Evolutionary conservation across 2,113 vertebrate species (phyloP), one percentile per base, ranked within the genome.

Genomic region (Rhabdomys dilectus): DNA sequence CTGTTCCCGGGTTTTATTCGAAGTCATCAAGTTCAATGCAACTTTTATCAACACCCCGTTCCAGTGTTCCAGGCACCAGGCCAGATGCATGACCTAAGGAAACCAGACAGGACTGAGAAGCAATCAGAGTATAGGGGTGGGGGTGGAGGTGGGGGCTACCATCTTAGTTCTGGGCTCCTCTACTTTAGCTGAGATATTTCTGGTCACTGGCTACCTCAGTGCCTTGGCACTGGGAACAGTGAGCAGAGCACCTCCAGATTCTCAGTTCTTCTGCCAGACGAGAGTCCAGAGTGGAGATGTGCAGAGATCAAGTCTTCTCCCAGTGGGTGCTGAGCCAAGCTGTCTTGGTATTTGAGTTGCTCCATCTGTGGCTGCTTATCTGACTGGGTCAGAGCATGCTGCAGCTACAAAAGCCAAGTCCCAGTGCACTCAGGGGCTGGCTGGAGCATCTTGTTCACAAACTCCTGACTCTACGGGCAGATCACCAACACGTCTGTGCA

Each of bases 331-430:
- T 0, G 16, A 82, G 97, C 86, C 94, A 85, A 24, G 15, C 19
- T 13, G 48, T 85, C 91, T 96, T 0, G 9, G 80, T 42, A 26
- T 92, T 64, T 85, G 85, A 75, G 66, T 62, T 64, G 60, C 96
- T 96, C 94, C 85, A 85, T 89, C 84, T 62, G 85, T 22, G 60
- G 88, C 45, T n/a, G 1, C 53, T 93, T 70, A 73, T 88, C 86
- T 89, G 45, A 22, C 80, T 48, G 77, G 87, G 73, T 73, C 26
- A 91, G 66, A 95, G 94, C 15, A 5, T 0, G 15, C 31, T 24
- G 85, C 36, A 13, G 4, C 7, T 15, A 2, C 5, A 45, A 84
- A 84, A 76, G 51, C 72, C n/a, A 42, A 5, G 80, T 70, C 93
- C 66, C 5, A 11, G 1, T 9, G 13, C 39, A 19, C 87, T 19